Base-by-base conservation (phyloP, 2,113 vertebrate genomes). In the Atrichornis clamosus region DNA sequence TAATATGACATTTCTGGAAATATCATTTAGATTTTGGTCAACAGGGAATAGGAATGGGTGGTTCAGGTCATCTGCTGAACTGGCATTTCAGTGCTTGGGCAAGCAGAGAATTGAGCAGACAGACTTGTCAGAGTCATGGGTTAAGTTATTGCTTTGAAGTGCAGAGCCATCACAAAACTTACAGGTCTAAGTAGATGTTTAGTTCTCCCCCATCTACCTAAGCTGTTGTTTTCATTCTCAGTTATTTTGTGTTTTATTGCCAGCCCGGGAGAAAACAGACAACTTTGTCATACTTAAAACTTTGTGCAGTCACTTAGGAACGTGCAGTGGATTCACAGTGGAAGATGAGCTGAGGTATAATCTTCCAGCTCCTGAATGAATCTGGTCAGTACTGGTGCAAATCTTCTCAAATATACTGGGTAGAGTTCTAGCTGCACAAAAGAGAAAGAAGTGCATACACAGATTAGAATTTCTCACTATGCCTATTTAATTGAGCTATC, bases 21-120 rank as follows among this genome's bases (percentile, higher is more conserved):
- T 87, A 95, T 72, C n/a, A 84, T 96, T 96, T 96, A 93, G 82
- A 96, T 92, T 96, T 92, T 94, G 84, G 82, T 95, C 62, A 89
- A 63, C 50, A 50, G 33, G 73, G 69, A 96, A 88, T 73, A 90
- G 47, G 84, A 89, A 91, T 74, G 72, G 62, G 60, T 94, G 83
- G 44, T 70, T 88, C 76, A 94, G 89, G 82, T 96, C 88, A 87
- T 77, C 82, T 94, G 90, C 90, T 93, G 95, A 96, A 95, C 88
- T 95, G 87, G 72, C 73, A 87, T 90, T 93, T 96, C 73, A 75
- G 76, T 90, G 73, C 79, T 94, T 91, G 58, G 83, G 76, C 59
- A 86, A 82, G 87, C 65, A 89, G 52, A 95, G 87, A 91, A 79
- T 77, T 0, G 1, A 79, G 55, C 60, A 86, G 78, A 68, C 56